phyloP scores from a whole-genome alignment of 2,113 vertebrate species.

The Gulo gulo region DNA sequence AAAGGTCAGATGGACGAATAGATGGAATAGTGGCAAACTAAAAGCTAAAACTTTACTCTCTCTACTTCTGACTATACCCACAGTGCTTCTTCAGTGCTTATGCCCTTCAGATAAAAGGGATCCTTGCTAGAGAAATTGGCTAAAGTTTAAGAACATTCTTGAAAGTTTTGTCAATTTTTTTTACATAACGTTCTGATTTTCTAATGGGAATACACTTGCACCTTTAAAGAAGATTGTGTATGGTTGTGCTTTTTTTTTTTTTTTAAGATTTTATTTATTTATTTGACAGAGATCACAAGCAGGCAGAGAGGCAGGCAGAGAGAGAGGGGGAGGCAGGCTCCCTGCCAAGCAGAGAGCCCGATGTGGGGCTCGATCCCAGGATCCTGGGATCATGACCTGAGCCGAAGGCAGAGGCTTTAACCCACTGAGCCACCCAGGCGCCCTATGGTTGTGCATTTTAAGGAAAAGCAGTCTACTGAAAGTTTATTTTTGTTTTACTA shows the following conservation, averaged over 20 bases:
- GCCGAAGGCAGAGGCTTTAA: no score
- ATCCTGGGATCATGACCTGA: no score
- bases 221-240: constrained; percentile 4
- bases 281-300: no score
- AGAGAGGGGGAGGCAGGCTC: no score
- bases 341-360: no score
- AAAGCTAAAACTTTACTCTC: constrained; percentile 21
- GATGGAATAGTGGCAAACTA: neutral
- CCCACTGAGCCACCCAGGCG: no score
- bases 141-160: constrained; percentile 45
- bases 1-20: neutral
- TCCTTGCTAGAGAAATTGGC: constrained; percentile 24
- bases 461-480: constrained; percentile 48
- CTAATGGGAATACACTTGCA: neutral
- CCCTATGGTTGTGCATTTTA: neutral
- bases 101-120: neutral
- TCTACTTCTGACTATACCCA: neutral
- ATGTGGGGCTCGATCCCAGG: no score
- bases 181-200: constrained; percentile 34
- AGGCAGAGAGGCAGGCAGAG: no score
- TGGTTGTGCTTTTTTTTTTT: neutral
- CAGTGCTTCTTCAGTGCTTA: neutral
- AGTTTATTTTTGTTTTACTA: constrained; percentile 47
- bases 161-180: constrained; percentile 38
- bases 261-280: no score